Percentiles rank a stretch among this genome's conserved stretches.
phyloP scores from a whole-genome alignment of 2,113 vertebrate species.

The Saguinus imperator region DNA sequence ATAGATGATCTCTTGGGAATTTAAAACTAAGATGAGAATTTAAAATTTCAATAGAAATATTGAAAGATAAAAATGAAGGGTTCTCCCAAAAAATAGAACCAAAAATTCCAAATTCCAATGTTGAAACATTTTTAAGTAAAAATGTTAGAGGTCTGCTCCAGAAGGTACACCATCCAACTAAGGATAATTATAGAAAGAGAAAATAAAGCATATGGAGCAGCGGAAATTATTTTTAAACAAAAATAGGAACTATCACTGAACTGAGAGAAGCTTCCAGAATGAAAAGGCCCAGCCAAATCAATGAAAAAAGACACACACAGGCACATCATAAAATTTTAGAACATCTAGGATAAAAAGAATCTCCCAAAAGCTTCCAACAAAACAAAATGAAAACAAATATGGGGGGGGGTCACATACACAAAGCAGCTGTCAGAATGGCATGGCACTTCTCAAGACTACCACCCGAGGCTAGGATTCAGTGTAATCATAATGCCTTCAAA shows the following conservation, averaged over 20 bases:
- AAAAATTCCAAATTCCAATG: background rate
- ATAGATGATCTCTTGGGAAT: background rate
- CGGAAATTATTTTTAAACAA: background rate
- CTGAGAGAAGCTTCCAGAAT: background rate
- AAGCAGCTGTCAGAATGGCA: background rate
- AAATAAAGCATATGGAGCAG: background rate
- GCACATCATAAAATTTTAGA: background rate
- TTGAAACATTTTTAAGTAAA: slow-evolving; percentile 1
- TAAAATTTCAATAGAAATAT: background rate
- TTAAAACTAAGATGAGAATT: background rate
- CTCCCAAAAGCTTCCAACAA: background rate
- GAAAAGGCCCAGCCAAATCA: background rate
- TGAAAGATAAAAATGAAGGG: background rate
- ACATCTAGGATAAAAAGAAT: background rate
- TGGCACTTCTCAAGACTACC: background rate
- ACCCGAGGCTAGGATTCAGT: background rate
- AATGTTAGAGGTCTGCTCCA: background rate
- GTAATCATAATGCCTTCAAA: background rate
- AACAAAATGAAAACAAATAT: background rate
- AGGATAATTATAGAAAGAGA: background rate
- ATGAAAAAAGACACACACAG: background rate
- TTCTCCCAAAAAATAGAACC: background rate
- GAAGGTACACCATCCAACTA: background rate
- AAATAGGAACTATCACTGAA: background rate
- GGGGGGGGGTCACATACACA: background rate